These are phyloP conservation scores for Mycteria americana DNA, from an alignment of 2,797 vertebrate species.

Conservation along the genomic window DNA sequence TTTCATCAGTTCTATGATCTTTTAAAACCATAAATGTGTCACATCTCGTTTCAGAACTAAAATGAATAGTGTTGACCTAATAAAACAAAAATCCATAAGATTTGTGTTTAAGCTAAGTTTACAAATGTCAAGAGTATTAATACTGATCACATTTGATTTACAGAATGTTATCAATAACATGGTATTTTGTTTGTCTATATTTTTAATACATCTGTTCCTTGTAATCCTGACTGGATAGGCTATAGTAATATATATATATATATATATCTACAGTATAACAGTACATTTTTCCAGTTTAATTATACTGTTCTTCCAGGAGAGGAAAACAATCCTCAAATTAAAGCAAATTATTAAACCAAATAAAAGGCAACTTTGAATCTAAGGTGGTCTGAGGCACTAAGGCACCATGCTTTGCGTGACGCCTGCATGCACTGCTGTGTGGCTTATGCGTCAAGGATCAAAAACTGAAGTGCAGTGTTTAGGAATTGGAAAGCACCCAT, in stretches of 20 bases:
- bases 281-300: background rate
- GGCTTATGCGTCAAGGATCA: background rate
- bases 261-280: background rate
- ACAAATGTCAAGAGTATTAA: background rate
- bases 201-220: background rate
- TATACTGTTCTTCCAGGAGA: background rate
- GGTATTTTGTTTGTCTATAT: background rate
- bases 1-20: background rate
- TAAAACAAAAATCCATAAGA: background rate
- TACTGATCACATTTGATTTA: background rate
- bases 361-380: background rate
- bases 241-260: background rate
- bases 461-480: background rate
- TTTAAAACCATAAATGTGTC: background rate
- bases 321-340: background rate
- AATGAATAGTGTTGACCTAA: background rate
- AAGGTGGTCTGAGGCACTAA: background rate
- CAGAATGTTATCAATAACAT: background rate
- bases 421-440: background rate
- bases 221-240: background rate
- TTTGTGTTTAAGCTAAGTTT: background rate
- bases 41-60: background rate
- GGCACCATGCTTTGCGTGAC: accelerated
- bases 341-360: background rate
- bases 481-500: background rate